These are phyloP conservation scores for Beroe forskalii DNA, from an alignment of 37 sponge, comb jelly and placozoan species.

Conservation along the genomic window DNA sequence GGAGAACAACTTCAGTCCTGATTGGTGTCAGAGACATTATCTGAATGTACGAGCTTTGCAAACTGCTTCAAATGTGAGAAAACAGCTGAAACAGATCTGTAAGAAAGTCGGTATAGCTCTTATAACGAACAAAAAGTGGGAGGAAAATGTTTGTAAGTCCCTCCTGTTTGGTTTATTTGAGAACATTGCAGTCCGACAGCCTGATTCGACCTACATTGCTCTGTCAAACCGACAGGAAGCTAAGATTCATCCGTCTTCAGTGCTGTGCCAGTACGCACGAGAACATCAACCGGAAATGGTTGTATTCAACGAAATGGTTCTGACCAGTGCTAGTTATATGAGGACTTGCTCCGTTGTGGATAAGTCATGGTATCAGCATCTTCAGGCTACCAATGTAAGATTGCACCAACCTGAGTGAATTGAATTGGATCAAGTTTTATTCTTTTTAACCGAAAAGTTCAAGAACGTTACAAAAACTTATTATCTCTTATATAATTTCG, in stretches of 20 bases:
- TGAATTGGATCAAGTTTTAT: too few species aligned
- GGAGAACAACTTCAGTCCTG: conserved; percentile 72
- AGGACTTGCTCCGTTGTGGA: conserved; percentile 43
- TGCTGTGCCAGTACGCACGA: background rate
- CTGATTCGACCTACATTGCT: conserved; percentile 25
- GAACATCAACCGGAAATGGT: background rate
- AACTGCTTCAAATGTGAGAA: conserved; percentile 72
- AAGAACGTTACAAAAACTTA: too few species aligned
- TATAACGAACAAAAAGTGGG: conserved; percentile 54
- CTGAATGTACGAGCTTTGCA: conserved; percentile 79
- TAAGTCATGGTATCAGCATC: conserved; percentile 38
- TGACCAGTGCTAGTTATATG: conserved; percentile 49
- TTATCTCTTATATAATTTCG: too few species aligned
- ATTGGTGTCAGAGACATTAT: conserved; percentile 87
- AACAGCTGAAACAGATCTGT: conserved; percentile 80
- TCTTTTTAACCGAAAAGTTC: too few species aligned
- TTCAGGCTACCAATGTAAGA: background rate
- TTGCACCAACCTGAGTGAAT: too few species aligned
- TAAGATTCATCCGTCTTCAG: conserved; percentile 51
- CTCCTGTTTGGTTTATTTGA: conserved; percentile 10
- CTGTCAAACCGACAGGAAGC: conserved; percentile 46
- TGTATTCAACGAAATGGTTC: conserved; percentile 48
- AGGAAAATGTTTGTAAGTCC: conserved; percentile 45
- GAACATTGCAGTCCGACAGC: conserved; percentile 36
- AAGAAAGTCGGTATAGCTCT: conserved; percentile 66